These are phyloP conservation scores for Tetanocera ferruginea DNA, from an alignment of 2,888 invertebrate species.

Conservation along the genomic window DNA sequence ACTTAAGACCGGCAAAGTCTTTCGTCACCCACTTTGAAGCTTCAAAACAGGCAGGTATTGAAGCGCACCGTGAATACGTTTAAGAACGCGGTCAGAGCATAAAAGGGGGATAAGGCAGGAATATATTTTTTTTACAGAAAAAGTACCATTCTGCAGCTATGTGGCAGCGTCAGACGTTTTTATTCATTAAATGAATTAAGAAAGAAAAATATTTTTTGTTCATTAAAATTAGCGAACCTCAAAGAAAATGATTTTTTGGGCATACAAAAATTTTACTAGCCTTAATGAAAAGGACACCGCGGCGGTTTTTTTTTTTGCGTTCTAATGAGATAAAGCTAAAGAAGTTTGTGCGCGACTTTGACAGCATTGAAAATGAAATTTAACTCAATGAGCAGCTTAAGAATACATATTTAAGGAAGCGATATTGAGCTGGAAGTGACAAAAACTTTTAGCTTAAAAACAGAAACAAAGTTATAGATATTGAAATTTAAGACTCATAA, in stretches of 20 bases:
- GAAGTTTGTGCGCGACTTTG: conserved; percentile 22
- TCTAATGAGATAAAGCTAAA: conserved; percentile 32
- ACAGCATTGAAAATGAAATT: conserved; percentile 35
- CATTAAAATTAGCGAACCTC: conserved; percentile 46
- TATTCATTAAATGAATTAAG: conserved; percentile 52
- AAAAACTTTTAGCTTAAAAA: not conserved
- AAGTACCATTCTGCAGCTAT: not conserved
- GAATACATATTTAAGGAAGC: no score
- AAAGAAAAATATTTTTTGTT: conserved; percentile 52
- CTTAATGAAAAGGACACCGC: conserved; percentile 19
- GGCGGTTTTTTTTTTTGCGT: not conserved
- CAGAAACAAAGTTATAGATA: not conserved
- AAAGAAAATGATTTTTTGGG: conserved; percentile 11
- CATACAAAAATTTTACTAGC: not conserved
- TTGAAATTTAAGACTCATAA: not conserved
- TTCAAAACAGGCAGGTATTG: conserved; percentile 57
- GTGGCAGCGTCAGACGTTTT: conserved; percentile 14
- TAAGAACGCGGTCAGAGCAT: not conserved
- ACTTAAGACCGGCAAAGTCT: conserved; percentile 24
- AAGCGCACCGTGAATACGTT: conserved; percentile 52
- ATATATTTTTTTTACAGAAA: not conserved
- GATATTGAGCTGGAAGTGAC: not conserved
- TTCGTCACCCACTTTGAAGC: conserved; percentile 33
- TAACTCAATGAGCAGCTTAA: not conserved
- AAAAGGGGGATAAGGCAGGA: not conserved